phyloP scores from a whole-genome alignment of 2,888 invertebrate species.

The Athetis lepigone region DNA sequence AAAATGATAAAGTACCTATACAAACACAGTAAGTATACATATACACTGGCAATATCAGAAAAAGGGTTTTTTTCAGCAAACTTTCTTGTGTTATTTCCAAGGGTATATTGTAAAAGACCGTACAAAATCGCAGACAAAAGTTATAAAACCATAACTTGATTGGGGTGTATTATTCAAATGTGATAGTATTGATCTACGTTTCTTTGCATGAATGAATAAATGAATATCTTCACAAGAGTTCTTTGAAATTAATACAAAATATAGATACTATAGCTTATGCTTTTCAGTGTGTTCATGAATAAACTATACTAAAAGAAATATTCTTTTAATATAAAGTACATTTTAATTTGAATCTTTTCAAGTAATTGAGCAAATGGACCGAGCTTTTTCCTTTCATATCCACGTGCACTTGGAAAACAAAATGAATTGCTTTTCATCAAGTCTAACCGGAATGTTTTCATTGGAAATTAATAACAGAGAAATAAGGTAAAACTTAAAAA shows the following conservation, averaged over 20 bases:
- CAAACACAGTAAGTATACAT: background rate
- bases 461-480: conserved; percentile 2
- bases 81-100: conserved; percentile 9
- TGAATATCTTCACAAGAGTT: conserved; percentile 21
- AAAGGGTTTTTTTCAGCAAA: conserved; percentile 5
- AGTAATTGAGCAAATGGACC: conserved; percentile 6
- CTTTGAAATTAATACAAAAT: conserved; percentile 24
- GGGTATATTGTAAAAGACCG: conserved; percentile 7
- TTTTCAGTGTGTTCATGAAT: conserved; percentile 15
- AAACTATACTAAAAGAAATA: background rate
- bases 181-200: conserved; percentile 41
- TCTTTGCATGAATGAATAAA: conserved; percentile 30
- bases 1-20: background rate
- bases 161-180: conserved; percentile 46
- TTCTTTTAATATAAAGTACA: conserved; percentile 2
- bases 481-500: background rate
- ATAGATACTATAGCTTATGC: background rate
- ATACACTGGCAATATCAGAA: background rate
- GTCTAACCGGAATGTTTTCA: background rate
- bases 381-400: conserved; percentile 3
- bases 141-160: conserved; percentile 36
- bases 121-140: conserved; percentile 23
- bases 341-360: conserved; percentile 19
- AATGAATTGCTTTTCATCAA: background rate
- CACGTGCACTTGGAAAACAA: background rate